phyloP scores from a whole-genome alignment of 1,140 invertebrate species.

The Drosophila persimilis region DNA sequence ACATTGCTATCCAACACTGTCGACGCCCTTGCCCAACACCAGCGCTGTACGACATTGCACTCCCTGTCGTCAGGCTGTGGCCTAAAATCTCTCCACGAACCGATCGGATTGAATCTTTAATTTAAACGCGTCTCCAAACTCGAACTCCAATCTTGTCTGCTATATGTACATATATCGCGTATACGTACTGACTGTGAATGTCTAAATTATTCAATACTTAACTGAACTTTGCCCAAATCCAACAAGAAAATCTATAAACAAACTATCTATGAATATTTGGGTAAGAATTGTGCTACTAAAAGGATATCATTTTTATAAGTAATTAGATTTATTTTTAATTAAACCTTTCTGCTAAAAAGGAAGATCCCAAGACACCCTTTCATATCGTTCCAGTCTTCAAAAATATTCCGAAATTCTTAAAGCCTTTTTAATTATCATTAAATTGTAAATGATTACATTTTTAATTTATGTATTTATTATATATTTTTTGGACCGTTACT shows the following conservation, averaged over 20 bases:
- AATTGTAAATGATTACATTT: neutral
- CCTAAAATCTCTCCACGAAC: conserved; percentile 48
- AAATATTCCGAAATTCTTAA: no score
- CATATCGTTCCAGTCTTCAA: no score
- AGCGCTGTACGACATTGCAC: conserved; percentile 53
- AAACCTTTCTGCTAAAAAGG: no score
- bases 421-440: neutral
- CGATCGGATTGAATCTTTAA: neutral
- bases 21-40: conserved; percentile 44
- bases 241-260: conserved; percentile 43
- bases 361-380: no score
- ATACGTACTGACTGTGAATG: conserved; percentile 27
- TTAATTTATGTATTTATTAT: no score
- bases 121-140: neutral
- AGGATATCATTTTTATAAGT: no score
- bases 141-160: conserved; percentile 1
- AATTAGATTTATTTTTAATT: no score
- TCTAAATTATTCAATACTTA: conserved; percentile 30
- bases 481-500: neutral
- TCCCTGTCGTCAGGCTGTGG: conserved; percentile 21
- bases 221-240: conserved; percentile 52
- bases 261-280: conserved; percentile 83
- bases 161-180: conserved; percentile 2
- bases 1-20: conserved; percentile 57
- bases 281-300: conserved; percentile 46